Base-by-base conservation (phyloP, 2,888 invertebrate genomes). In the Adela reaumurella region DNA sequence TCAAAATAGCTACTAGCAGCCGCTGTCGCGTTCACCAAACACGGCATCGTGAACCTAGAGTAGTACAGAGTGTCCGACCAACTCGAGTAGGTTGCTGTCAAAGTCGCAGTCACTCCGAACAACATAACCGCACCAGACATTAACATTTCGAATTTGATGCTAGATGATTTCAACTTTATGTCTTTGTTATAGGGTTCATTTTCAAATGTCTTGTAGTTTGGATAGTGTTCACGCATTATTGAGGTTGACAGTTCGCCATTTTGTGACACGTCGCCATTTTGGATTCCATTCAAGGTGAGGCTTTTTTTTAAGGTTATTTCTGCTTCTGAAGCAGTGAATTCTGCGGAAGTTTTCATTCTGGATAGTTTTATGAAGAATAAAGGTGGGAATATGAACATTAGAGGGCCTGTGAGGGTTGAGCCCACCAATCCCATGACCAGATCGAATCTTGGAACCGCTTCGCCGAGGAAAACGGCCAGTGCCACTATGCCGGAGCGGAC, bases 401-500 rank as follows among this genome's bases (percentile, higher is more conserved):
- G 69, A 0, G 94, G 90, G 0, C 92, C 91, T 0, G 89, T 89
- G 3, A 94, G 78, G 0, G 91, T 88, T 3, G 92, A 93, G 1
- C 95, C 94, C 10, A 94, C 85, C 1, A 94, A 72, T 2, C 92
- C 87, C 87, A 94, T 89, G 11, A 94, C 88, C 17, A 92, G 76
- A 59, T 94, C 93, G 62, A 95, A 94, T 54, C 88, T 81, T 1
- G 95, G 94, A 1, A 94, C 86, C 0, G 89, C 83, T 67, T 92
- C 92, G 0, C 90, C 92, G 2, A 94, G 73, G 24, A 91, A 81
- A 5, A 94, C 84, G 0, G 89, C 88, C 2, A 88, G 55, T 1
- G 84, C 77, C 11, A 92, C 82, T 14, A 94, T 71, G 0, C 81
- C 65, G 1, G 92, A 88, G 46, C 94, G 81, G 19, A 91, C 62